Base-by-base conservation (phyloP, 2,888 invertebrate species). In the Lingula anatina region DNA sequence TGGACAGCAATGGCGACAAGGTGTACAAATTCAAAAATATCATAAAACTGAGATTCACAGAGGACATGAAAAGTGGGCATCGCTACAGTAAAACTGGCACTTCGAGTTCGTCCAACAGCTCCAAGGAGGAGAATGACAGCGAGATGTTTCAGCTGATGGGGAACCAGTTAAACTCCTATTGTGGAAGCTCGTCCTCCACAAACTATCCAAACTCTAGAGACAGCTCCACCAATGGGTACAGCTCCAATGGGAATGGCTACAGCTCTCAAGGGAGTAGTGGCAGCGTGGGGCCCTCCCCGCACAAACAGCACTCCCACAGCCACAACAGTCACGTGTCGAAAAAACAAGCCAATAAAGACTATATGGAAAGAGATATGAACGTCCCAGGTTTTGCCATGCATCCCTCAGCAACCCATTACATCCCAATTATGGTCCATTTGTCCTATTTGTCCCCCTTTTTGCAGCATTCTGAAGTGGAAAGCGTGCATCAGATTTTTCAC, bases 331-430 rank as follows among this genome's bases (percentile, higher is more conserved):
- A n/a, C n/a, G n/a, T n/a, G n/a, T n/a, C n/a, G n/a, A n/a, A n/a
- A n/a, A n/a, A n/a, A n/a, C n/a, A n/a, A n/a, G n/a, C n/a, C n/a
- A n/a, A n/a, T n/a, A n/a, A n/a, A n/a, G n/a, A n/a, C n/a, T n/a
- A n/a, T n/a, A n/a, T n/a, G n/a, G n/a, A n/a, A n/a, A n/a, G n/a
- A n/a, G n/a, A n/a, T n/a, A n/a, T n/a, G n/a, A n/a, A n/a, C n/a
- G n/a, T n/a, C n/a, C 93, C 94, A 0, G 87, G 92, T 36, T 94
- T 94, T 76, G 92, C 90, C 2, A 80, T 94, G 35, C 91, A 93
- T 75, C 84, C 90, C n/a, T 85, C 86, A 56, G 92, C 93, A 37
- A 83, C 85, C 43, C 93, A 88, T 78, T 94, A 94, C 79, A 84
- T 94, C 47, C 93, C 94, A 1, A 78, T 93, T 37, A 64, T 67